Conservation (phyloP, 1,140 invertebrate species). For the Caenorhabditis remanei region DNA sequence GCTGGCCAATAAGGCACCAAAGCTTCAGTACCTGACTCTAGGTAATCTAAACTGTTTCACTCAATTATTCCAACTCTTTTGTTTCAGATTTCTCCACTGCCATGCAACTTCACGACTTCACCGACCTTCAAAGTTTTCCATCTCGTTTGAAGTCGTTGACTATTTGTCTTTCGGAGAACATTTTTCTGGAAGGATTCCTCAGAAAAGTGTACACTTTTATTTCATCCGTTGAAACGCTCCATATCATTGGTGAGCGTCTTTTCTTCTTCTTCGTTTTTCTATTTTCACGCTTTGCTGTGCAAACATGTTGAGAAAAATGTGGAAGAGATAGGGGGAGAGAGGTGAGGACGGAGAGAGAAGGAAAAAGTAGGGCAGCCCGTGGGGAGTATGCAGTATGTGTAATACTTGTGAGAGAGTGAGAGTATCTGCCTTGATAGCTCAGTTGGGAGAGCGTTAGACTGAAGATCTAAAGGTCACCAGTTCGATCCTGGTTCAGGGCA, state of each 20-base stretch:
- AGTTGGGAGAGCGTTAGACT: conserved; percentile 73
- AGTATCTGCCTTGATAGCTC: conserved; percentile 66
- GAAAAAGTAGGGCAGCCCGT: not conserved
- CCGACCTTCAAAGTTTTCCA: conserved; percentile 94
- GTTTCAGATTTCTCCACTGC: conserved; percentile 77
- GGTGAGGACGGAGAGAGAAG: not conserved
- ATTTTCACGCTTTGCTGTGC: conserved; percentile 33
- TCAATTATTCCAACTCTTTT: not conserved
- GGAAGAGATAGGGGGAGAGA: not conserved
- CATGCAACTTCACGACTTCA: conserved; percentile 95
- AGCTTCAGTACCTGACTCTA: conserved; percentile 94
- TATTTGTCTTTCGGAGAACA: conserved; percentile 97
- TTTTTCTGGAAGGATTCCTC: conserved; percentile 99
- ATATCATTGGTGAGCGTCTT: conserved; percentile 88
- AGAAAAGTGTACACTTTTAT: conserved; percentile 99
- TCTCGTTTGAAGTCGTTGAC: conserved; percentile 96
- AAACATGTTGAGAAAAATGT: not conserved
- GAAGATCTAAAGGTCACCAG: conserved; percentile 71
- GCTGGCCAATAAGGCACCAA: conserved; percentile 94
- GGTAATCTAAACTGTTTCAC: conserved; percentile 80
- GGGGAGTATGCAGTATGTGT: not conserved
- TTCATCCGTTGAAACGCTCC: conserved; percentile 96
- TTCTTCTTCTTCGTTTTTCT: conserved; percentile 1
- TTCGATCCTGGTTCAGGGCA: conserved; percentile 67
- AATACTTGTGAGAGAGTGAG: not conserved